Percentiles rank a stretch among this genome's conserved stretches.
Evolutionary conservation across 2,113 vertebrate species (phyloP).

Genomic region (Zapus hudsonius): DNA sequence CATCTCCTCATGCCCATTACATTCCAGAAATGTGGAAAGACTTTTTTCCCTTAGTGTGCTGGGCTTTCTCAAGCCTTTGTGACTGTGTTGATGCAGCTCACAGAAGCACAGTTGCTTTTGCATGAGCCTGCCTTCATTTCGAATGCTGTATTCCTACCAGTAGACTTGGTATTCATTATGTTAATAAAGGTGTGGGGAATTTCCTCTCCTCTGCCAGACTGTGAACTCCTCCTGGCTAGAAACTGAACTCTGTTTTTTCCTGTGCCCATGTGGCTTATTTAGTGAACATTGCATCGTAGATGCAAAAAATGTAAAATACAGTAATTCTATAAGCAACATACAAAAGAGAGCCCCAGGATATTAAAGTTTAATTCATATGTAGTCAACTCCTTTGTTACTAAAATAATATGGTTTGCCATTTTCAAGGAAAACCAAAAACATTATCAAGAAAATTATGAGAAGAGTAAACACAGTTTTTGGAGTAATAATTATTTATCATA

Average conservation of each 20-base stretch:
- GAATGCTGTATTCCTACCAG: background rate
- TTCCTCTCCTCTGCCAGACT: background rate
- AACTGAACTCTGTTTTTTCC: background rate
- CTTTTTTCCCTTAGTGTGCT: background rate
- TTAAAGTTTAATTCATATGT: background rate
- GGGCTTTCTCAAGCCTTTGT: background rate
- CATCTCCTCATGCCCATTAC: background rate
- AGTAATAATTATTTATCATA: background rate
- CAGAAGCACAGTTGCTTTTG: background rate
- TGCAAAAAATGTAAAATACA: background rate
- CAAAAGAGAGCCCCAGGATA: background rate
- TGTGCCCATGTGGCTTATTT: background rate
- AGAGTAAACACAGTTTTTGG: background rate
- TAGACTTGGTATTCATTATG: background rate
- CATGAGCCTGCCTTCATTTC: background rate
- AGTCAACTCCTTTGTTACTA: background rate
- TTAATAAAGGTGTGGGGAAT: background rate
- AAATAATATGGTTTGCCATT: background rate
- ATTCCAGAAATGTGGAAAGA: background rate
- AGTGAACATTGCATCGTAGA: background rate
- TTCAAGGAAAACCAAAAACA: background rate
- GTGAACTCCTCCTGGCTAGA: background rate
- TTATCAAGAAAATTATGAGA: background rate
- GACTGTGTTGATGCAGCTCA: background rate
- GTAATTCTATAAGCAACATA: background rate